These are phyloP conservation scores for Pegea sp. DNA, from an alignment of 23 tunicate genomes.

Conservation along the genomic window DNA sequence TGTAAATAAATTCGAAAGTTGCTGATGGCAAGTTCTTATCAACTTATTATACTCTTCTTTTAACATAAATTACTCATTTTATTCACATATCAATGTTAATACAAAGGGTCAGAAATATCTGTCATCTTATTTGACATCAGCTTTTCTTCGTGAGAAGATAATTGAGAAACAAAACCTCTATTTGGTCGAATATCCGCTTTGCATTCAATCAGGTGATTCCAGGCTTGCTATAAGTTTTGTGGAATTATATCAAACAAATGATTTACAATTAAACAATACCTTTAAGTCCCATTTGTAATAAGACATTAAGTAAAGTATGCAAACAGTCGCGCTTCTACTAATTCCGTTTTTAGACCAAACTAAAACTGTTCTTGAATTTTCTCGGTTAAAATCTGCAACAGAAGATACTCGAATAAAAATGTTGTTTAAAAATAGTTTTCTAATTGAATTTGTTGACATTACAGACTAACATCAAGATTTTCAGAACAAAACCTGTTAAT, in stretches of 20 bases:
- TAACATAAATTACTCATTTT: too few relatives aligned
- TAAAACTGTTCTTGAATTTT: slow-evolving; percentile 27
- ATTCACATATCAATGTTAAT: slow-evolving; percentile 10
- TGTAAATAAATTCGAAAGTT: too few relatives aligned
- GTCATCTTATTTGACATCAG: slow-evolving; percentile 26
- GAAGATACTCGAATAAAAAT: neutral
- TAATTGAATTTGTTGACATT: too few relatives aligned
- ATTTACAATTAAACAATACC: slow-evolving; percentile 10
- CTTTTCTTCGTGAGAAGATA: slow-evolving; percentile 31
- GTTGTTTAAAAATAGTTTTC: too few relatives aligned
- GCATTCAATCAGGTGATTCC: slow-evolving; percentile 60
- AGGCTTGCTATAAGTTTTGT: slow-evolving; percentile 36
- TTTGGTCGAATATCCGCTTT: slow-evolving; percentile 54
- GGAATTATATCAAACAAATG: neutral
- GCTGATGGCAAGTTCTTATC: too few relatives aligned
- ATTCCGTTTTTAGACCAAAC: slow-evolving; percentile 79
- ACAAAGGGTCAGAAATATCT: slow-evolving; percentile 41
- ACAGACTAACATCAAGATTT: too few relatives aligned
- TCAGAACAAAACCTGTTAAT: too few relatives aligned
- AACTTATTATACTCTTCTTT: too few relatives aligned
- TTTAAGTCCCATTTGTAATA: slow-evolving; percentile 80
- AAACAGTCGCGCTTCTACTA: slow-evolving; percentile 83
- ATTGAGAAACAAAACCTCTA: slow-evolving; percentile 39
- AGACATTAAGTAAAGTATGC: slow-evolving; percentile 61
- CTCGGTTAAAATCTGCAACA: slow-evolving; percentile 21